Percentiles rank a stretch among this genome's conserved stretches.
phyloP scores from a whole-genome alignment of 1,140 invertebrate species.

The Cherax destructor region DNA sequence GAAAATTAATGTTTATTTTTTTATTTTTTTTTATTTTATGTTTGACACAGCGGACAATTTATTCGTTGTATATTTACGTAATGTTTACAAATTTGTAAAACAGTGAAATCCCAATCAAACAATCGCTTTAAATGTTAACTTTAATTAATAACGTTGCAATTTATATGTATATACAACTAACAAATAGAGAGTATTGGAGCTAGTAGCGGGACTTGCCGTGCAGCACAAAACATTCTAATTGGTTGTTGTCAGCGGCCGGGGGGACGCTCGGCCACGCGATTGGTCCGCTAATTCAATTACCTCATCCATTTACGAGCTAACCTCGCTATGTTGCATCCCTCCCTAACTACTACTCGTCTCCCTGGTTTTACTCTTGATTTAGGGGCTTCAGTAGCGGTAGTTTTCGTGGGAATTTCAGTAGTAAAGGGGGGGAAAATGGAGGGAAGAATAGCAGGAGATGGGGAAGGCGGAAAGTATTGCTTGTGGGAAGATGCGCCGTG shows the following conservation, averaged over 20 bases:
- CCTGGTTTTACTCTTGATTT: not conserved
- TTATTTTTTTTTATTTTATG: not conserved
- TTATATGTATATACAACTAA: slow-evolving; percentile 59
- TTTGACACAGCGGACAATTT: not conserved
- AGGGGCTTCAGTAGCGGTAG: not conserved
- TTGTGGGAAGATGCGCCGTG: not conserved
- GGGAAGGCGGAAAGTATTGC: slow-evolving; percentile 26
- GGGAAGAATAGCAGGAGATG: slow-evolving; percentile 34
- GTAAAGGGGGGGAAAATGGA: slow-evolving; percentile 42
- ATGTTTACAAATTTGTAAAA: slow-evolving; percentile 27
- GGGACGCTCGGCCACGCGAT: slow-evolving; percentile 64
- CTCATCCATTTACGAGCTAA: slow-evolving; percentile 70
- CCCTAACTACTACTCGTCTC: not conserved
- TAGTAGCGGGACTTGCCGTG: slow-evolving; percentile 33
- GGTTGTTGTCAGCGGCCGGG: slow-evolving; percentile 70
- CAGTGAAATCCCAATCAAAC: slow-evolving; percentile 42
- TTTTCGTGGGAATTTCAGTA: slow-evolving; percentile 19
- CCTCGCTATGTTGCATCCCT: slow-evolving; percentile 30
- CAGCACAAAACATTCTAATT: slow-evolving; percentile 68
- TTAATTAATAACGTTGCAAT: slow-evolving; percentile 62
- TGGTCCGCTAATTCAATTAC: slow-evolving; percentile 71
- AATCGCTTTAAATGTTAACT: slow-evolving; percentile 61
- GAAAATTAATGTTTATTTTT: not conserved
- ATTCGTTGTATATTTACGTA: slow-evolving; percentile 1
- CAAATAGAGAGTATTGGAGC: slow-evolving; percentile 42